phyloP scores from a whole-genome alignment of 2,797 vertebrate genomes.

The Platyrinchus mystaceus region DNA sequence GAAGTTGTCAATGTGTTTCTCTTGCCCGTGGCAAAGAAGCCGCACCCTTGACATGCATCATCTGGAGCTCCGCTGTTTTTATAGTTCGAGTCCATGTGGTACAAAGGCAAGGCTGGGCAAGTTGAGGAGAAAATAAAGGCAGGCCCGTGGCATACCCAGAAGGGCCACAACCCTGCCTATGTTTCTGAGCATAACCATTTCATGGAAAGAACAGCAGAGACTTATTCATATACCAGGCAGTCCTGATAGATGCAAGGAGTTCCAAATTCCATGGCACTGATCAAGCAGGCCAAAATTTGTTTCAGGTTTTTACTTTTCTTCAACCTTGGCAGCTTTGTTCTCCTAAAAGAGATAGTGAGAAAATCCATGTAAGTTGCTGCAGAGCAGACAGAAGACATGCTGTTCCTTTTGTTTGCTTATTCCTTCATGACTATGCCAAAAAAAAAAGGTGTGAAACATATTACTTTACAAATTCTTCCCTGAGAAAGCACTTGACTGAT shows the following conservation, averaged over 20 bases:
- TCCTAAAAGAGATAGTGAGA: not conserved
- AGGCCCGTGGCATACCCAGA: not conserved
- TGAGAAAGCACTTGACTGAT: not conserved
- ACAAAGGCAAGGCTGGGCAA: slow-evolving; percentile 2
- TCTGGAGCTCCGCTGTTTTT: not conserved
- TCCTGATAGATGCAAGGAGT: not conserved
- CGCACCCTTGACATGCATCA: not conserved
- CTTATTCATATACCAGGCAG: not conserved
- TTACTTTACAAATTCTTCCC: slow-evolving; percentile 5
- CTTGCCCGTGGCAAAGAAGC: not conserved
- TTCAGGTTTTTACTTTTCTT: not conserved
- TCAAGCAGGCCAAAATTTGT: not conserved
- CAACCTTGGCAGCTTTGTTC: not conserved
- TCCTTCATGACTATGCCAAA: not conserved
- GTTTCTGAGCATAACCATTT: not conserved
- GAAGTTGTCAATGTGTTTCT: not conserved
- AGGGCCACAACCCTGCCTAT: not conserved
- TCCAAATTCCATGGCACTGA: not conserved
- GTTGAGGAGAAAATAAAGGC: not conserved
- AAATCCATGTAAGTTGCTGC: not conserved
- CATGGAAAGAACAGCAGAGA: not conserved
- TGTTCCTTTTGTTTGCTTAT: not conserved
- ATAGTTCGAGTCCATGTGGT: not conserved
- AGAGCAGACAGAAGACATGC: not conserved
- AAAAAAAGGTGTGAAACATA: not conserved